Evolutionary conservation across 2,888 invertebrate species (phyloP), one percentile per base, ranked within the genome.

Genomic region (Yponomeuta sedellus): DNA sequence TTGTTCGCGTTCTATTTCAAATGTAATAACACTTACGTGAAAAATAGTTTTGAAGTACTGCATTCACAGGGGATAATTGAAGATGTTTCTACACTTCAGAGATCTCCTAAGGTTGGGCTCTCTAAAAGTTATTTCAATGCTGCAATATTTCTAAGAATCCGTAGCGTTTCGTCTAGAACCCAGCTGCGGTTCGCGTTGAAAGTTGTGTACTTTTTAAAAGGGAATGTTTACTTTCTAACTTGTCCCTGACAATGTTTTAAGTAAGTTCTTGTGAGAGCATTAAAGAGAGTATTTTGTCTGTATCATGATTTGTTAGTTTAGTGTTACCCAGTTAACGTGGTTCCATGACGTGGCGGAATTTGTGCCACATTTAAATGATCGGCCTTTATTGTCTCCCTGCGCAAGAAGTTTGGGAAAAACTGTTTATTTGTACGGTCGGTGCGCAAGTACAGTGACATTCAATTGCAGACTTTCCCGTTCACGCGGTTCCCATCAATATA

Each of bases 311-410:
- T 20, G 64, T 64, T 64, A 34, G 62, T 62, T 34, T 62, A 40
- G 39, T 76, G 82, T 81, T 83, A 83, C 86, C 86, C 75, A 85
- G 77, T 84, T 82, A 74, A 72, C 72, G 74, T 75, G 75, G 76
- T 78, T 77, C 77, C 75, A 79, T 82, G 81, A 83, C 83, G 85
- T 79, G 74, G 78, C 74, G 83, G 84, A 80, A 87, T 86, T 82
- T 77, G 84, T 79, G 80, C 82, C 77, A 83, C 79, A 84, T 86
- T 86, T 82, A 74, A 83, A 80, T 80, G 80, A 79, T 79, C 81
- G 77, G 73, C 78, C 78, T 80, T 78, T 77, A 73, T 74, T 75
- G 74, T 76, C 75, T 76, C 74, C 74, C 44, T 75, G 69, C 70
- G 74, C 73, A 78, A 82, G 78, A 82, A 81, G 71, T 76, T 77